phyloP scores from a whole-genome alignment of 2,113 vertebrate genomes.

The Nanorana parkeri region DNA sequence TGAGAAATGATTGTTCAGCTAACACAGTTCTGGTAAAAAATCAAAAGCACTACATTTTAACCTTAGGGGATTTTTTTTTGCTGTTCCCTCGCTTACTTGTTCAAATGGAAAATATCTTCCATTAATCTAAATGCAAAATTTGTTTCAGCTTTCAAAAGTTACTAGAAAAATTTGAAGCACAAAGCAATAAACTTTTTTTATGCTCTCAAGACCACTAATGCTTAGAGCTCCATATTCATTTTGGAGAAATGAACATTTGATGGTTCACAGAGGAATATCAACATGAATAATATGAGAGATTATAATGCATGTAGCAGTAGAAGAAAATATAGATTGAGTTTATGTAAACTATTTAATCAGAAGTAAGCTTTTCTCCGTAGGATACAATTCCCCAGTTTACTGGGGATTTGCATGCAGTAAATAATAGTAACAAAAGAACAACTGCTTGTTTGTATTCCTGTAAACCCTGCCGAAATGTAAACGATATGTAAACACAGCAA shows the following conservation, averaged over 20 bases:
- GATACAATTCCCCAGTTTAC: conserved; percentile 79
- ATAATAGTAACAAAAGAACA: conserved; percentile 66
- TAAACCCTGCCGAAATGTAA: not conserved
- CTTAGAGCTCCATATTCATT: conserved; percentile 83
- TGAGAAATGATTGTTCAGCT: conserved; percentile 83
- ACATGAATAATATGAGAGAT: conserved; percentile 83
- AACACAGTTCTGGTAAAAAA: conserved; percentile 79
- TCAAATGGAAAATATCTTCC: conserved; percentile 82
- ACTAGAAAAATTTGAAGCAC: conserved; percentile 83
- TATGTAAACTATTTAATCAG: conserved; percentile 87
- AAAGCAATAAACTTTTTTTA: conserved; percentile 85
- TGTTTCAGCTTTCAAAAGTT: conserved; percentile 80
- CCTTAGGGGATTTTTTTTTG: conserved; percentile 79
- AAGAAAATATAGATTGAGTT: conserved; percentile 79
- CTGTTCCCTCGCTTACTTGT: conserved; percentile 75
- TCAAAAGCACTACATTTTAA: conserved; percentile 81
- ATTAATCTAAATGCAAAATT: conserved; percentile 88
- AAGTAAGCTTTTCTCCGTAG: conserved; percentile 78
- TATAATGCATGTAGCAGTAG: conserved; percentile 77
- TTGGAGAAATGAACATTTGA: conserved; percentile 85
- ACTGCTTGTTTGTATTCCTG: not conserved
- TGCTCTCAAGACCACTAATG: conserved; percentile 84
- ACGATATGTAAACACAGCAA: conserved; percentile 14
- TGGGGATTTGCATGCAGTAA: conserved; percentile 75
- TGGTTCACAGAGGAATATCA: conserved; percentile 84